phyloP scores from a whole-genome alignment of 2,888 invertebrate species.

The Cylindroiulus punctatus region DNA sequence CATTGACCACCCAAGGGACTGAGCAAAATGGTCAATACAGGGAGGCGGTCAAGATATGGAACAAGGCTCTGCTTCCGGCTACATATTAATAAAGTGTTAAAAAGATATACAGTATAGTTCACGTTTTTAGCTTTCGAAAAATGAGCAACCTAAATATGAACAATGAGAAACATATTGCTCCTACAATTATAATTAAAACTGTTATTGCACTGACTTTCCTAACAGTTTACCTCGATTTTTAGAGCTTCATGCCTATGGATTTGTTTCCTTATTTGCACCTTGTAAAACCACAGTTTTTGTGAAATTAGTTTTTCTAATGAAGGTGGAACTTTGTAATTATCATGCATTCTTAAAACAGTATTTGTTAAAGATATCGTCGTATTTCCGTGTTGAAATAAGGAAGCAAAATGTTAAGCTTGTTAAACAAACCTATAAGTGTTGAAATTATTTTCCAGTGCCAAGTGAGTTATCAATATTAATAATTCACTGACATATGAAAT shows the following conservation, averaged over 20 bases:
- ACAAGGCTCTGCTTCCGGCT: too few species aligned
- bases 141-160: background rate
- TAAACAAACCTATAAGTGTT: background rate
- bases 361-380: background rate
- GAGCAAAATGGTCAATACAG: too few species aligned
- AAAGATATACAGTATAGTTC: background rate
- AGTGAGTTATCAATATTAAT: background rate
- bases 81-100: background rate
- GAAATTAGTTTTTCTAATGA: too few species aligned
- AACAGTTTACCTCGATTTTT: background rate
- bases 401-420: background rate
- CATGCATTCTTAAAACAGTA: too few species aligned
- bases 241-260: too few species aligned
- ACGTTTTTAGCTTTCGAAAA: background rate
- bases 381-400: background rate
- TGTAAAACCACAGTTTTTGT: too few species aligned
- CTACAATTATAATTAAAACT: background rate
- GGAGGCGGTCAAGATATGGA: too few species aligned
- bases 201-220: background rate
- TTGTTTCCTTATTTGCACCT: too few species aligned
- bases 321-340: background rate
- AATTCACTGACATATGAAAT: background rate
- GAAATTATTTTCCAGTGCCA: background rate
- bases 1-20: too few species aligned
- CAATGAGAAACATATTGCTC: conserved; percentile 1